These are phyloP conservation scores for Meganola albula DNA, from an alignment of 2,888 invertebrate species.

Conservation along the genomic window DNA sequence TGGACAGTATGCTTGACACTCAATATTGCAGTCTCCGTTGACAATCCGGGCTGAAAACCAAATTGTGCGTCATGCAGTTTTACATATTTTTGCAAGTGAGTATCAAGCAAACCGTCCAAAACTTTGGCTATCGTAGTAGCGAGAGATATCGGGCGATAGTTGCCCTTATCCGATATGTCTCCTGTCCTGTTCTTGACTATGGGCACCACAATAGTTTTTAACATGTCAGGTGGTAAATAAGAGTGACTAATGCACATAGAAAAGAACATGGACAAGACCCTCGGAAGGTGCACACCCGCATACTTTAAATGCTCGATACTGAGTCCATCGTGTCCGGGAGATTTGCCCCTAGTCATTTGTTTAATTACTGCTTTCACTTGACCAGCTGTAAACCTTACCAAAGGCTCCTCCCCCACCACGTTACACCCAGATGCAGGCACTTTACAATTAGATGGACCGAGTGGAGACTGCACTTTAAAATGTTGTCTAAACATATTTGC, in stretches of 20 bases:
- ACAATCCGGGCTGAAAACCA: slow-evolving; percentile 10
- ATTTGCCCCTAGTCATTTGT: slow-evolving; percentile 5
- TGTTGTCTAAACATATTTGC: slow-evolving; percentile 7
- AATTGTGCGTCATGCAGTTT: slow-evolving; percentile 6
- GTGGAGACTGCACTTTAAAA: slow-evolving; percentile 3
- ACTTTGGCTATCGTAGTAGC: slow-evolving; percentile 1
- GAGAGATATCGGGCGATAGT: slow-evolving; percentile 4
- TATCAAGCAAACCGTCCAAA: slow-evolving; percentile 3
- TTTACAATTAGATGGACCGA: slow-evolving; percentile 2
- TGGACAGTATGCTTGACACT: slow-evolving; percentile 12
- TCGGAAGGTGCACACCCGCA: slow-evolving; percentile 1
- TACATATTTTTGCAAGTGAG: neutral
- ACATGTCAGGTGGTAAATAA: slow-evolving; percentile 1
- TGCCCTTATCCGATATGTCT: slow-evolving; percentile 1
- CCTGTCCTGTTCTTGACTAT: slow-evolving; percentile 5
- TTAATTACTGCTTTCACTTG: neutral
- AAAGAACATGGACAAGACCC: slow-evolving; percentile 2
- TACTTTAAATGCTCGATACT: slow-evolving; percentile 1
- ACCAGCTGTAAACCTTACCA: neutral
- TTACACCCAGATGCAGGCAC: neutral
- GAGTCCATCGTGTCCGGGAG: slow-evolving; percentile 2
- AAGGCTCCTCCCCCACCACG: neutral
- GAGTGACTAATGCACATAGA: slow-evolving; percentile 2
- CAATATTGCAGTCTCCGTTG: slow-evolving; percentile 12
- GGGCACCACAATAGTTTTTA: slow-evolving; percentile 3